Evolutionary conservation across 2,888 invertebrate species (phyloP), one percentile per base, ranked within the genome.

Genomic region (Lithophane ornitopus): DNA sequence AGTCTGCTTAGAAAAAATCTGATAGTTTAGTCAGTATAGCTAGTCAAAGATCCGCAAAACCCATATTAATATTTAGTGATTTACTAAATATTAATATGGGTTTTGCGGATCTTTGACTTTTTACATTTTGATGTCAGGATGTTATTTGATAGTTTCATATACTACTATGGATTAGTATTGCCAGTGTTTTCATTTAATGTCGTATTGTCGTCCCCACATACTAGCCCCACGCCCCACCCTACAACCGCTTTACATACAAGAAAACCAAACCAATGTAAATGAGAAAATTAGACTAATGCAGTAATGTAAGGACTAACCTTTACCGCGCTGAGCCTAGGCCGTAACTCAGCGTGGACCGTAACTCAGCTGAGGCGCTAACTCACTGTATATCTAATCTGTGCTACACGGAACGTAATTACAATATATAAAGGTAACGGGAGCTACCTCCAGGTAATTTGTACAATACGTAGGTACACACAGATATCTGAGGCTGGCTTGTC

Each of bases 381-480:
- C 22, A n/a, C 52, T 9, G 63, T 19, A 12, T 70, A 85, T 81
- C 85, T 81, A 67, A 81, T 75, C 85, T 56, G 59, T 4, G 52
- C 28, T 54, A 85, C 72, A 67, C 62, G 72, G n/a, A 52, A n/a
- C 26, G 69, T 70, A 58, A 77, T 82, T 61, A 82, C 83, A 67
- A 59, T 85, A 71, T 66, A 85, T 59, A 68, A 59, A 56, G 66
- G 41, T 82, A 82, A 82, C 83, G 83, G 86, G 58, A 85, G 83
- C 59, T 49, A 12, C 14, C 14, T 19, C 11, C n/a, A 34, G 63
- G 14, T 59, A 76, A 66, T 65, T 16, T 78, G 82, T 54, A 65
- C 76, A 82, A 62, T 34, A 63, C 39, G 56, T 28, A 44, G n/a
- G n/a, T 0, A 34, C 26, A 56, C 41, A 49, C 14, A 4, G 22